Base-by-base conservation (phyloP, 35 echinoderm and acorn worm genomes). In the Ptychodera flava region DNA sequence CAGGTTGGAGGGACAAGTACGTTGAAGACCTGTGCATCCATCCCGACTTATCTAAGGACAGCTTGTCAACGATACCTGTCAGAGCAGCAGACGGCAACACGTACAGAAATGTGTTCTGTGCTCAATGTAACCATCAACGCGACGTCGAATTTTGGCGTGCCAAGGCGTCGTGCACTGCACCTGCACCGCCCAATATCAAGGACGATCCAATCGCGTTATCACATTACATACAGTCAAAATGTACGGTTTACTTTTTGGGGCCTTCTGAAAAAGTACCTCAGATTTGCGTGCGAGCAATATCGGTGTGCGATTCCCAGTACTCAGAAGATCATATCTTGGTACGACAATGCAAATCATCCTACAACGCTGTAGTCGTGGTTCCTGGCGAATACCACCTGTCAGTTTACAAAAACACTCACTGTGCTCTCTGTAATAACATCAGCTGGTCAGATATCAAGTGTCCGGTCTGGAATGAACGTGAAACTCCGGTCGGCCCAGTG, bases 81-180 rank as follows among this genome's bases (percentile, higher is more conserved):
- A 88, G 88, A 85, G 89, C 88, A 27, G 76, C 31, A 30, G 86
- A 94, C 77, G 85, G 88, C 1, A 84, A 84, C 33, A 94, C 92
- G 14, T 94, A 94, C 53, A 76, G 92, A 28, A 94, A 94, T 79
- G 36, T 94, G 1, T 94, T 89, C 36, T 94, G 92, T 78, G 92
- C 92, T 0, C 85, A 90, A 78, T 94, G 92, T 85, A 94, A 91
- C 36, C 78, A 33, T 27, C 77, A 34, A 34, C 76, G 33, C 15
- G 34, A 31, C 0, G 78, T 80, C 29, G 78, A 33, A 33, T 94
- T 89, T 35, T 94, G 92, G 92, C 90, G 87, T 31, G 36, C 64
- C 15, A 76, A 89, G 15, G 83, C 92, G 27, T 81, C 33, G 28
- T 94, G 92, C 78, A 34, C 76, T 35, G 29, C 38, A 29, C 81